Evolutionary conservation across 2,888 invertebrate genomes (phyloP).

Genomic region (Spicauda simplicius): DNA sequence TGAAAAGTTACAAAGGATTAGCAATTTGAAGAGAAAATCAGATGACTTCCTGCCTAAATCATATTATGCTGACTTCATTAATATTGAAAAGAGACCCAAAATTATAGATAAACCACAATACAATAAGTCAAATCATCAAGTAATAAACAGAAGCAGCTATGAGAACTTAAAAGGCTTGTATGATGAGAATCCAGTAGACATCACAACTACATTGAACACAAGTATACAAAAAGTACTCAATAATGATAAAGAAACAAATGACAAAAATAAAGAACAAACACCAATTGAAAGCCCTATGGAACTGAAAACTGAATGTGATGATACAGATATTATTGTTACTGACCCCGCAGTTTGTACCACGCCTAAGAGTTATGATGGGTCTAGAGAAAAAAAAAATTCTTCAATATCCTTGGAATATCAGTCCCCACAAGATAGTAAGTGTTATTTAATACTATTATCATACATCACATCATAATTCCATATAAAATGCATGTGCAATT

Average conservation of each 20-base stretch:
- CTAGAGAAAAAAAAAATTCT: constrained; percentile 65
- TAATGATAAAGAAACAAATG: constrained; percentile 57
- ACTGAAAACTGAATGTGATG: constrained; percentile 78
- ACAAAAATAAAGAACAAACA: constrained; percentile 60
- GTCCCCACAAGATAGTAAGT: constrained; percentile 80
- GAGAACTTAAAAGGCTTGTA: constrained; percentile 68
- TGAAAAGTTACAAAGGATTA: constrained; percentile 75
- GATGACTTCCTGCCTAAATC: constrained; percentile 76
- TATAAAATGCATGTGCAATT: too few species aligned
- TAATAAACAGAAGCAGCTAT: constrained; percentile 60
- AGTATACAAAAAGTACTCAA: constrained; percentile 54
- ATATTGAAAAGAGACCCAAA: constrained; percentile 74
- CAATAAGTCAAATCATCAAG: constrained; percentile 59
- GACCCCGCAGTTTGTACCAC: constrained; percentile 75
- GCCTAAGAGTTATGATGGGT: constrained; percentile 65
- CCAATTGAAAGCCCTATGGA: constrained; percentile 59
- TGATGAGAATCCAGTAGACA: constrained; percentile 69
- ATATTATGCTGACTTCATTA: constrained; percentile 68
- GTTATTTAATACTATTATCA: constrained; percentile 30
- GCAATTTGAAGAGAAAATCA: constrained; percentile 77
- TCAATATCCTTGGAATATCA: constrained; percentile 68
- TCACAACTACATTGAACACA: constrained; percentile 61
- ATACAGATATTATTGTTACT: constrained; percentile 74
- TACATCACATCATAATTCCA: too few species aligned
- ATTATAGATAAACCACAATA: constrained; percentile 65